Evolutionary conservation across 2,888 invertebrate species (phyloP).

Genomic region (Leptothorax acervorum): DNA sequence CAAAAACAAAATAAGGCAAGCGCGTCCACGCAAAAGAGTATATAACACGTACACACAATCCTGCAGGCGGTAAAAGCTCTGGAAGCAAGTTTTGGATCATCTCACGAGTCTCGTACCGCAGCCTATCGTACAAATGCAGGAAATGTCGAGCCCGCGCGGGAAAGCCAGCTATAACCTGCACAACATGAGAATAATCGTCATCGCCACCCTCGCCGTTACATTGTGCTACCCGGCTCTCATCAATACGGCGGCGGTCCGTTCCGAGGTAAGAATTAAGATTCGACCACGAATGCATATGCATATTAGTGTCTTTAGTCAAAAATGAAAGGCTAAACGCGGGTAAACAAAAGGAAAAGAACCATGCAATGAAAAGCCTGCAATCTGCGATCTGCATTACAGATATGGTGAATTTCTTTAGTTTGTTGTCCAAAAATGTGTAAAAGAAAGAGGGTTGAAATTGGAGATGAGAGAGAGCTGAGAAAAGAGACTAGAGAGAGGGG

Average conservation of each 20-base stretch:
- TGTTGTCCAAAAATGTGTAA: neutral
- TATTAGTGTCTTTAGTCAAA: neutral
- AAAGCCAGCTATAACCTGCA: neutral
- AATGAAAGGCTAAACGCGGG: neutral
- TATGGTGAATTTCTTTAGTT: too few species aligned
- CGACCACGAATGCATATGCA: neutral
- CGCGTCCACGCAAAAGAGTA: neutral
- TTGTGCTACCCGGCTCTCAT: slow-evolving; percentile 1
- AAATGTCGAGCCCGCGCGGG: slow-evolving; percentile 15
- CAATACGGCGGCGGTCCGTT: slow-evolving; percentile 8
- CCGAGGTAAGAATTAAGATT: slow-evolving; percentile 32
- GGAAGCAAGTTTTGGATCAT: neutral
- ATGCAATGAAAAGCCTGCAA: neutral
- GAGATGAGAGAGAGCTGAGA: too few species aligned
- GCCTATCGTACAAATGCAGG: neutral
- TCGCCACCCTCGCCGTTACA: neutral
- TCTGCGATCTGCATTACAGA: too few species aligned
- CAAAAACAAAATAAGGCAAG: neutral
- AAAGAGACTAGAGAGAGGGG: too few species aligned
- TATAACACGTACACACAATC: neutral
- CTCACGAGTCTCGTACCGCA: neutral
- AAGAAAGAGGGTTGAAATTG: neutral
- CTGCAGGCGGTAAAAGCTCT: neutral
- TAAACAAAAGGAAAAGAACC: neutral
- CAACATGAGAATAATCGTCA: neutral